These are phyloP conservation scores for Triplophysa rosa DNA, from an alignment of 2,113 vertebrate species.

Conservation along the genomic window DNA sequence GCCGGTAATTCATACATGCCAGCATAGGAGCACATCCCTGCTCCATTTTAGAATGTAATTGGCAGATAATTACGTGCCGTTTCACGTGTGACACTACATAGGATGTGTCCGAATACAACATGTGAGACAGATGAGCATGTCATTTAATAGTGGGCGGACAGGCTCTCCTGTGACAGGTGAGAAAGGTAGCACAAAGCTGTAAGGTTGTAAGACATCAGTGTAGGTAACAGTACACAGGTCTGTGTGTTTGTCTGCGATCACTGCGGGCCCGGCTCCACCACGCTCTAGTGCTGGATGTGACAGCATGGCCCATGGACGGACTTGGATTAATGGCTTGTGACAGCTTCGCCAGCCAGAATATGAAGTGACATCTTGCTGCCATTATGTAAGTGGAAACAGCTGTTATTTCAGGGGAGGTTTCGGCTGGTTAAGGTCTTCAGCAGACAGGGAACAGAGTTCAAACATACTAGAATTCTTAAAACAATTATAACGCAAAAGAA, in stretches of 20 bases:
- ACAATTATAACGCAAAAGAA: background rate
- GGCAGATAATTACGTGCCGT: constrained; percentile 8
- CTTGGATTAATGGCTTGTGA: constrained; percentile 74
- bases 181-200: constrained; percentile 47
- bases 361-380: constrained; percentile 74
- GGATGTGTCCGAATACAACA: constrained; percentile 5
- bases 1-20: constrained; percentile 20
- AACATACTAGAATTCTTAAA: constrained; percentile 44
- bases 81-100: constrained; percentile 29
- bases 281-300: constrained; percentile 57
- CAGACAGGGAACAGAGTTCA: constrained; percentile 40
- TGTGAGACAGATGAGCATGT: constrained; percentile 12
- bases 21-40: background rate
- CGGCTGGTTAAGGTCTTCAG: constrained; percentile 56
- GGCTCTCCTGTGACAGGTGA: constrained; percentile 35
- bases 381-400: constrained; percentile 78
- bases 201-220: constrained; percentile 57
- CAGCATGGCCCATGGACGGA: constrained; percentile 68
- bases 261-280: constrained; percentile 25
- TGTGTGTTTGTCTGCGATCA: constrained; percentile 37
- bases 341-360: constrained; percentile 73
- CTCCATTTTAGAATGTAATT: constrained; percentile 22
- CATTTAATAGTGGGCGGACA: constrained; percentile 33
- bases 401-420: constrained; percentile 68
- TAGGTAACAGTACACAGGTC: constrained; percentile 46